Evolutionary conservation across 2,888 invertebrate species (phyloP).

Genomic region (Spatulosminthurus flaviceps): DNA sequence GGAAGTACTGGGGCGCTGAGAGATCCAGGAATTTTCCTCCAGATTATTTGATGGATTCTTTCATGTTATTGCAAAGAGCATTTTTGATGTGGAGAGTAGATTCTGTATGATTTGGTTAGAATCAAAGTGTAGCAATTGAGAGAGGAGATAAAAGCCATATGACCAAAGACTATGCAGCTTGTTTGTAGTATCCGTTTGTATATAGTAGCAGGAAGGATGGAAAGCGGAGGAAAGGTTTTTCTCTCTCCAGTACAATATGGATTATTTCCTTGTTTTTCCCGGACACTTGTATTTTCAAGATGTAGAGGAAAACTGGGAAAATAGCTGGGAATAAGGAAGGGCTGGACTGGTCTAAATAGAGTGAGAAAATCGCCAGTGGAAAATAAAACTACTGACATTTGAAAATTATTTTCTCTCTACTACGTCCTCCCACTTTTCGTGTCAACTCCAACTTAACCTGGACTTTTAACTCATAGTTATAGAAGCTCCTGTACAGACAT

Average conservation of each 20-base stretch:
- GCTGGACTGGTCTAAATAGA: neutral
- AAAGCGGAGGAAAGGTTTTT: neutral
- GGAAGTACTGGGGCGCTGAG: no score
- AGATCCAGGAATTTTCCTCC: no score
- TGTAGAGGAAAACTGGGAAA: neutral
- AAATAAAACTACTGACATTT: neutral
- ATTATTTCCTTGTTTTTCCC: neutral
- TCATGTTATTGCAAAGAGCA: no score
- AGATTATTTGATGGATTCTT: no score
- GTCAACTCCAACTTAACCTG: neutral
- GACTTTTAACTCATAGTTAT: neutral
- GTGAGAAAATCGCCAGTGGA: conserved; percentile 9
- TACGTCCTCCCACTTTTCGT: neutral
- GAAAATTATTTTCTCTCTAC: neutral
- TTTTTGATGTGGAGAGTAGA: no score
- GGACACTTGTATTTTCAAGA: neutral
- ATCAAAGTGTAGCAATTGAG: no score
- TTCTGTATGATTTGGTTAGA: no score
- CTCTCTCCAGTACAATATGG: neutral
- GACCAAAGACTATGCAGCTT: no score
- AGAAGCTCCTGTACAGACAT: neutral
- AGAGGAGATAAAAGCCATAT: no score
- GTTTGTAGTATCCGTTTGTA: no score
- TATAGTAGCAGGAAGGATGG: no score
- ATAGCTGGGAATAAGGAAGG: neutral